Base-by-base conservation (phyloP, 30 jellyfish, hydroid and myxozoan genomes). In the Aurelia sp. region DNA sequence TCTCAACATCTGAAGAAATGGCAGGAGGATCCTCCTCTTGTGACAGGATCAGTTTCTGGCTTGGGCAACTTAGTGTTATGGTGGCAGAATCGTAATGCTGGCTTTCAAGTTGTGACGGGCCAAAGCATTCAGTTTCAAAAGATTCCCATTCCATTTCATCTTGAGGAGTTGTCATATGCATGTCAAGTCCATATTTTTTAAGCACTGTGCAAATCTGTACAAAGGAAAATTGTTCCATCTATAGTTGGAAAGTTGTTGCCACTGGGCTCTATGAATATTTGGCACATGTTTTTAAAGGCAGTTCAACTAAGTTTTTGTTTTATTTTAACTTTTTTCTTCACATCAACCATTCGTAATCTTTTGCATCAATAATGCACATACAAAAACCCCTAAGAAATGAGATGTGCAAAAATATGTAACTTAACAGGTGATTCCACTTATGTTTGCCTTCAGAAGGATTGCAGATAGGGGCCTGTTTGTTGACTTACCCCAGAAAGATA, bases 61-160 rank as follows among this genome's bases (percentile, higher is more conserved):
- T 37, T 31, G 22, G 79, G 21, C 37, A 30, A 30, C 35, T 0
- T 4, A 21, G 76, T 33, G 62, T 22, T 12, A 69, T 41, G 8
- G 44, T 30, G 41, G 13, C 55, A 10, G 55, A 44, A 44, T 44
- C 55, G 3, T 44, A 16, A 44, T 44, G 8, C 55, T 4, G 55
- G 15, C 52, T 59, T 65, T 75, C 75, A 48, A 73, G 35, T 18
- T 73, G 55, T 7, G 86, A 75, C 40, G 15, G 31, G 64, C 33
- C 21, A 21, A 17, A 47, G 17, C 75, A 18, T 57, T 58, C 41
- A 18, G 71, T 58, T 10, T 75, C 37, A 16, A 76, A 75, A 23
- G 86, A 75, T 59, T 75, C 86, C 86, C 86, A 75, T 37, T 75
- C 86, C 86, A 75, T 75, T 75, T 59, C 86, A 59, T 59, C 31